Conservation (phyloP, 2,797 vertebrate species). For the Poeciliopsis gracilis region DNA sequence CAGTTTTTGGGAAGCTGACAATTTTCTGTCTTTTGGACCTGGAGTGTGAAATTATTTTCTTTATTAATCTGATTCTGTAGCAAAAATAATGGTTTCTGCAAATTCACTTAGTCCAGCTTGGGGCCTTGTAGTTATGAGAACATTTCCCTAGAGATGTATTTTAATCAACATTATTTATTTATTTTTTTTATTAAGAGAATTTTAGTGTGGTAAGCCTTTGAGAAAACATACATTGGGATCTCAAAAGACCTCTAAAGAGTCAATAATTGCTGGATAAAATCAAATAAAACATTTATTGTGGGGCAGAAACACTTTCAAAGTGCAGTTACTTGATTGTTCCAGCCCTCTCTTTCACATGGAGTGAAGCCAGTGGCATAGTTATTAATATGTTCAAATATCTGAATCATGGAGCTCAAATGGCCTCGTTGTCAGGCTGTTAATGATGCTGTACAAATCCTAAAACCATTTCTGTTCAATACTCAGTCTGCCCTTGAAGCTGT, state of each 20-base stretch:
- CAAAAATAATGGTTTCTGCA: neutral
- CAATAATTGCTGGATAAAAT: conserved; percentile 20
- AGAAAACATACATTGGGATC: neutral
- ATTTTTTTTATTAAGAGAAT: neutral
- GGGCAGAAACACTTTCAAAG: conserved; percentile 35
- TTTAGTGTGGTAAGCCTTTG: neutral
- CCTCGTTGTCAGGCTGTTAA: conserved; percentile 64
- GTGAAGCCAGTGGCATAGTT: conserved; percentile 42
- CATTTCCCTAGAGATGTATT: neutral
- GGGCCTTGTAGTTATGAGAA: neutral
- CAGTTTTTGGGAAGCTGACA: neutral
- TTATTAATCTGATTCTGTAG: neutral
- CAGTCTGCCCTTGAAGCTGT: conserved; percentile 45
- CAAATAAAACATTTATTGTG: conserved; percentile 9
- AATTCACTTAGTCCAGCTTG: neutral
- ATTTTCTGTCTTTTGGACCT: neutral
- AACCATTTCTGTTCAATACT: conserved; percentile 58
- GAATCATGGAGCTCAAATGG: conserved; percentile 65
- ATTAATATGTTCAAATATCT: conserved; percentile 65
- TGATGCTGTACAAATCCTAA: conserved; percentile 62
- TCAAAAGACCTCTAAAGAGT: neutral
- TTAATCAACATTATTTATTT: neutral
- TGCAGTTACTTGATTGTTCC: conserved; percentile 11
- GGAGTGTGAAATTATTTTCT: neutral
- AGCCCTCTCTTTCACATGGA: neutral